Base-by-base conservation (phyloP, 1,140 invertebrate genomes). In the Temnothorax curvispinosus region DNA sequence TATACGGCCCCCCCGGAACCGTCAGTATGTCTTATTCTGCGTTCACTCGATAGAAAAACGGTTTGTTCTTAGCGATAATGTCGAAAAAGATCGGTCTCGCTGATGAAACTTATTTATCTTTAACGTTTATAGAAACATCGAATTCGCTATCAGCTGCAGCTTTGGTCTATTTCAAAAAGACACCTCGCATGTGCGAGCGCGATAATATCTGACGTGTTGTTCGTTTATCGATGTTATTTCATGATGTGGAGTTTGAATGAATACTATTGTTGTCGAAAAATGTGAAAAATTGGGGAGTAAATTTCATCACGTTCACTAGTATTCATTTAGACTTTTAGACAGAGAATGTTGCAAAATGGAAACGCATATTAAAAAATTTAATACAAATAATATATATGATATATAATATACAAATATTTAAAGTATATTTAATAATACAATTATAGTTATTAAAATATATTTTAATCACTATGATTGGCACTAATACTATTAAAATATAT, bases 231-330 rank as follows among this genome's bases (percentile, higher is more conserved):
- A 80, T 18, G 54, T 52, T 35, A 38, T 41, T 50, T n/a, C 35
- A 32, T 1, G 27, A 47, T 27, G 35, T n/a, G 8, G 18, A 18
- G 62, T 35, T 64, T 47, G 8, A 44, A 18, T 32, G 9, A 69
- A 80, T 32, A 11, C 38, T 27, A 44, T 60, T 76, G 52, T 77
- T n/a, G 6, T 76, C 27, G 18, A 77, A 60, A 58, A 77, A 77
- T 47, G 15, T 32, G 21, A 60, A 47, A 21, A 44, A 62, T 32
- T 60, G 38, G 47, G 18, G 15, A 77, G 47, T 41, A 44, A 41
- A 44, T 44, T 67, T 62, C n/a, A 54, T 67, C 64, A 52, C n/a
- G n/a, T 80, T 56, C 21, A 18, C 38, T 44, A 69, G 44, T 80
- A n/a, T 41, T 52, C n/a, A 11, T 41, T 67, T 8, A 1, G 77